Evolutionary conservation across 2,113 vertebrate species (phyloP).

Genomic region (Stercorarius parasiticus): DNA sequence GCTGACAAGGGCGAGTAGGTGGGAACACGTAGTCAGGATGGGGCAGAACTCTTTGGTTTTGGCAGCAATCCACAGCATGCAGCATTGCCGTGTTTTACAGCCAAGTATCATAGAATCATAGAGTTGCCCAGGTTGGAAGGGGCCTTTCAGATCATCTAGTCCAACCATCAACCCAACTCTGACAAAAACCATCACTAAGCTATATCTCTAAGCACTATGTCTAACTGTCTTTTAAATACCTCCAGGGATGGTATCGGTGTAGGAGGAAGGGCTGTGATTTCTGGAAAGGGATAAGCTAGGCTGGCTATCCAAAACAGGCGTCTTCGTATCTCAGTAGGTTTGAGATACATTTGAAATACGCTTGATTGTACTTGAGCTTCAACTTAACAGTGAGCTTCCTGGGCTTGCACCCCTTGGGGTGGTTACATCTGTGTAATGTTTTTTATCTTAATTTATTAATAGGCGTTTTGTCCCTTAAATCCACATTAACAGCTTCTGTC

Average conservation of each 20-base stretch:
- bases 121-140: no score
- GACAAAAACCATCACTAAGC: no score
- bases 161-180: no score
- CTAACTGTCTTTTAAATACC: no score
- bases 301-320: background rate
- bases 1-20: background rate
- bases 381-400: background rate
- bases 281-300: background rate
- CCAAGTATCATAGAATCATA: accelerated
- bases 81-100: background rate
- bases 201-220: no score
- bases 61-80: background rate
- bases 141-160: no score
- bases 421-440: background rate
- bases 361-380: background rate
- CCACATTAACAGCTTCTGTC: background rate
- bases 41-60: accelerated
- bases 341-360: background rate
- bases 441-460: background rate
- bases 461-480: background rate
- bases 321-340: background rate
- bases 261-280: background rate
- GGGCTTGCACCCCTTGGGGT: background rate
- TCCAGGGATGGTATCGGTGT: no score
- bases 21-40: background rate